Conservation (phyloP, 2,797 vertebrate genomes). For the Morelia viridis region DNA sequence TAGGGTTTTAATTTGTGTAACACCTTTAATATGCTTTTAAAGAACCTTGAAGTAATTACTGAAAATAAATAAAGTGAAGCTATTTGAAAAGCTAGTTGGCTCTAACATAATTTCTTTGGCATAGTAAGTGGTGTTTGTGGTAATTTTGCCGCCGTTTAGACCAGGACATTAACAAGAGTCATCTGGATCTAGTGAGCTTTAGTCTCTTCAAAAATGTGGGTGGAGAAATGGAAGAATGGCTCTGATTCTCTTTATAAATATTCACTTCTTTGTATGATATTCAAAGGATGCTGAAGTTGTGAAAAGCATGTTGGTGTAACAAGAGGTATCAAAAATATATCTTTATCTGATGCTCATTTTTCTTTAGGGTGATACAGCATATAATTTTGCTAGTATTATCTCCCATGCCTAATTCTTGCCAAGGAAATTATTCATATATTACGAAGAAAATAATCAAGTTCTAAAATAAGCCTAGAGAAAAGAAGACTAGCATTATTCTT, state of each 20-base stretch:
- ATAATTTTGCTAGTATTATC: background rate
- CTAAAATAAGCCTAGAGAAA: background rate
- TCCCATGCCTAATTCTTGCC: background rate
- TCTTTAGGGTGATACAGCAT: background rate
- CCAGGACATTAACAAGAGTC: conserved; percentile 20
- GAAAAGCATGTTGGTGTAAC: conserved; percentile 3
- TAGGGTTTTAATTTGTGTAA: conserved; percentile 5
- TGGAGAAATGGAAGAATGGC: background rate
- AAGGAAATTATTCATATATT: background rate
- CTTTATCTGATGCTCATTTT: background rate
- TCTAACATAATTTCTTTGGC: conserved; percentile 34
- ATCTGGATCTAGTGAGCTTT: conserved; percentile 4
- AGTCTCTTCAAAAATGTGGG: background rate
- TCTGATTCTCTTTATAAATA: conserved; percentile 16
- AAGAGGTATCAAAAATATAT: background rate
- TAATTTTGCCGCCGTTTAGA: conserved; percentile 42
- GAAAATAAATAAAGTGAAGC: conserved; percentile 37
- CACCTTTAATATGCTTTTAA: conserved; percentile 28
- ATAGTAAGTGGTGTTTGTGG: conserved; percentile 12
- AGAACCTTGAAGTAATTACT: conserved; percentile 39
- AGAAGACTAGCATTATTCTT: background rate
- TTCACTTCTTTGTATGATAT: background rate
- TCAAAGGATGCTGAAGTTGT: background rate
- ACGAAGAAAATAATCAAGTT: background rate
- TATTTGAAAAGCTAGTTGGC: conserved; percentile 31